Conservation (phyloP, 2,888 invertebrate species). For the Anaspis maculata region DNA sequence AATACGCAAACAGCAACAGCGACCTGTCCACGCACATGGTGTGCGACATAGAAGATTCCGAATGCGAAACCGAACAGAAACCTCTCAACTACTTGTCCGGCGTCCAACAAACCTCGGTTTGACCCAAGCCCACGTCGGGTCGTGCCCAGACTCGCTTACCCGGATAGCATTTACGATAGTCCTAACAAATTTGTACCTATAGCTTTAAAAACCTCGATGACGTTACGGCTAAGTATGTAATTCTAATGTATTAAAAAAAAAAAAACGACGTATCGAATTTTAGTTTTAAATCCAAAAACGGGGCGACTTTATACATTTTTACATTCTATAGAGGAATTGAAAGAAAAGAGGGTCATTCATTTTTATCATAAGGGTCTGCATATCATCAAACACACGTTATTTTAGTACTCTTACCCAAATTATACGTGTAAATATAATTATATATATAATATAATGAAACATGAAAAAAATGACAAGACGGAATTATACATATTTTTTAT, state of each 20-base stretch:
- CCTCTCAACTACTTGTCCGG: constrained; percentile 38
- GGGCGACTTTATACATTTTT: not conserved
- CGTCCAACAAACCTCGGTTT: constrained; percentile 42
- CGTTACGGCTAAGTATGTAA: constrained; percentile 14
- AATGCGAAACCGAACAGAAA: constrained; percentile 53
- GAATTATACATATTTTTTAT: constrained; percentile 25
- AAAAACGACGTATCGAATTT: too few relatives aligned
- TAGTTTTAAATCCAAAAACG: too few relatives aligned
- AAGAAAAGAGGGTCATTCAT: constrained; percentile 13
- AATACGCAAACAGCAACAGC: constrained; percentile 68
- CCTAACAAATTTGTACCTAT: constrained; percentile 18
- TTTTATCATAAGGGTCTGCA: constrained; percentile 35
- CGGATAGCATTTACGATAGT: constrained; percentile 32
- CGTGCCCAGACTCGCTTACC: constrained; percentile 28
- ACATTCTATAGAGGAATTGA: constrained; percentile 20
- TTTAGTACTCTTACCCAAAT: not conserved
- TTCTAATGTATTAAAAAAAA: not conserved
- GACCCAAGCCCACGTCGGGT: constrained; percentile 26
- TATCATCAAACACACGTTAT: constrained; percentile 21
- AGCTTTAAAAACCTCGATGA: constrained; percentile 11
- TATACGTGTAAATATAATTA: not conserved
- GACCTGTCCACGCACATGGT: constrained; percentile 80
- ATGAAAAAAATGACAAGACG: not conserved
- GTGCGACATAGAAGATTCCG: constrained; percentile 89
- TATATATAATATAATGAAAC: not conserved